These are phyloP conservation scores for Lithophane ornitopus DNA, from an alignment of 2,888 invertebrate genomes.

Conservation along the genomic window DNA sequence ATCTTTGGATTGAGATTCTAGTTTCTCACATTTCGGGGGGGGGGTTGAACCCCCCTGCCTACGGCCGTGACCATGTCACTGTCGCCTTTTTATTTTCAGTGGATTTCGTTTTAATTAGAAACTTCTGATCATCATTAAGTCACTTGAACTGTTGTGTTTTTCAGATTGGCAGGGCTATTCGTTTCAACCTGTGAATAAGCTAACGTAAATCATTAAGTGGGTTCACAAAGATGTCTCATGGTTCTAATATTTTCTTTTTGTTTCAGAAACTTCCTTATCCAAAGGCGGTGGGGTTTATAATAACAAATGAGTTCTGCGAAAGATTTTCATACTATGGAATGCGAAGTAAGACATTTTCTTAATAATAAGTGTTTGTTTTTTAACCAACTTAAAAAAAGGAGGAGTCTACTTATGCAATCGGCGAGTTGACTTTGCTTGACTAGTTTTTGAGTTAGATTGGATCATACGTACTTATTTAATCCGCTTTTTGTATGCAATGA, in stretches of 20 bases:
- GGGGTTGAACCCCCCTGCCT: no score
- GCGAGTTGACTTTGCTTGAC: not conserved
- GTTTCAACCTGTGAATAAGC: not conserved
- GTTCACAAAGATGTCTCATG: not conserved
- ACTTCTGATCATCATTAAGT: not conserved
- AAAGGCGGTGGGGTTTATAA: constrained; percentile 97
- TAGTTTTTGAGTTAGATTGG: not conserved
- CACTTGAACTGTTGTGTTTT: not conserved
- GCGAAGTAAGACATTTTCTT: constrained; percentile 93
- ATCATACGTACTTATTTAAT: not conserved
- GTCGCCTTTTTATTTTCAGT: not conserved
- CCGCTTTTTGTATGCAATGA: not conserved
- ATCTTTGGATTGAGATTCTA: no score
- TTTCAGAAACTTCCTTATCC: constrained; percentile 95
- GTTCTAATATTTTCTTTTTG: constrained; percentile 44
- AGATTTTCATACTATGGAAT: constrained; percentile 99
- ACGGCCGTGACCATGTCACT: no score
- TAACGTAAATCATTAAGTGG: no score
- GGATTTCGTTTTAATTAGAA: not conserved
- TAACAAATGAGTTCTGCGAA: constrained; percentile 99
- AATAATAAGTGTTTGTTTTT: constrained; percentile 15
- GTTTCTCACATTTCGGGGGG: no score
- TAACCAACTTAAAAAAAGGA: not conserved
- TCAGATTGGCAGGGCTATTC: not conserved
- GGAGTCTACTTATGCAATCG: no score